These are phyloP conservation scores for Agonum fuliginosum DNA, from an alignment of 2,888 invertebrate species.

Conservation along the genomic window DNA sequence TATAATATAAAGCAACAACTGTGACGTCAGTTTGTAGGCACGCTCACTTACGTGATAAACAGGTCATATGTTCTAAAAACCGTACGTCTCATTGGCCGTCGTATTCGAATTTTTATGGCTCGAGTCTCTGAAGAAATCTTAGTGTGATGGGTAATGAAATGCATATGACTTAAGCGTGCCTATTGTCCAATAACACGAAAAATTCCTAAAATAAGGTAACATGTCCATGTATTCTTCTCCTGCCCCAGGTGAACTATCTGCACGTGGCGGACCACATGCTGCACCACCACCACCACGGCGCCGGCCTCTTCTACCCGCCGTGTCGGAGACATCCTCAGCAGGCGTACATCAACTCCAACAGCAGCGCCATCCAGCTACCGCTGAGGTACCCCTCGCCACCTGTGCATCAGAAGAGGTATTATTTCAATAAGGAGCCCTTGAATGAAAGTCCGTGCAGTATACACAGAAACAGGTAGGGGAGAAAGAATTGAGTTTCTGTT, in stretches of 20 bases:
- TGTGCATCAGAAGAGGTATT: conserved; percentile 78
- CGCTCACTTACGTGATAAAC: too few relatives aligned
- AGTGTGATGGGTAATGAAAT: too few relatives aligned
- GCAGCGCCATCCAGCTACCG: conserved; percentile 69
- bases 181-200: too few relatives aligned
- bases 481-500: neutral
- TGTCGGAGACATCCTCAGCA: conserved; percentile 73
- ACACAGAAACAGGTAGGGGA: conserved; percentile 72
- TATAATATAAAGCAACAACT: too few relatives aligned
- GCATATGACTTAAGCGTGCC: too few relatives aligned
- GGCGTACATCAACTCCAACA: conserved; percentile 71
- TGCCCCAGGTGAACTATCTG: conserved; percentile 65
- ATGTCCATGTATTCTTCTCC: conserved; percentile 43
- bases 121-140: too few relatives aligned
- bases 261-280: conserved; percentile 67
- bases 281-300: conserved; percentile 68
- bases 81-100: too few relatives aligned
- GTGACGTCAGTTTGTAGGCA: too few relatives aligned
- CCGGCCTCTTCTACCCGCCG: conserved; percentile 64
- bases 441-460: conserved; percentile 76
- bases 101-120: too few relatives aligned
- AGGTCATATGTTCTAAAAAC: too few relatives aligned
- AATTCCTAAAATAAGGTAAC: too few relatives aligned
- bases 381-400: conserved; percentile 64
- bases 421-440: conserved; percentile 77